Evolutionary conservation across 1,140 invertebrate species (phyloP).

Genomic region (Lucilia cuprina): DNA sequence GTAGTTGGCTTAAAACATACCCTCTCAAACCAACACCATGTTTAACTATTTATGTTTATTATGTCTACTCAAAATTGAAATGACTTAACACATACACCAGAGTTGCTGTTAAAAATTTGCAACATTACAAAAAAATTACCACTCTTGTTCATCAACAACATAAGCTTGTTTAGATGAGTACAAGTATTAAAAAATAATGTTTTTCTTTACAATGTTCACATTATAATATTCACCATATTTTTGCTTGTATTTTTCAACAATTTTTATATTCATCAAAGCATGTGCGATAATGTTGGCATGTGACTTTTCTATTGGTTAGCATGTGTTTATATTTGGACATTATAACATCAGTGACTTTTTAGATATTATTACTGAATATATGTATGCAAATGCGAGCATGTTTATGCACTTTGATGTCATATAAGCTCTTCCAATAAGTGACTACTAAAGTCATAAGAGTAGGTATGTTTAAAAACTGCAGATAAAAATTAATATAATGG

Average conservation of each 20-base stretch:
- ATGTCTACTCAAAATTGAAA: background rate
- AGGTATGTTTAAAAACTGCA: too few relatives aligned
- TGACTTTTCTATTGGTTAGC: background rate
- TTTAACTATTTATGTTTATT: background rate
- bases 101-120: background rate
- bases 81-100: background rate
- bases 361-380: background rate
- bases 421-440: background rate
- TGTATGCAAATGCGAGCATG: background rate
- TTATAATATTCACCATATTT: background rate
- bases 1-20: background rate
- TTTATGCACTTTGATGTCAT: background rate
- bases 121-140: background rate
- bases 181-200: background rate
- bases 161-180: background rate
- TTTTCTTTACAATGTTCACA: background rate
- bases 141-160: background rate
- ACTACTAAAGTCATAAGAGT: background rate
- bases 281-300: background rate
- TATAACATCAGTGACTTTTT: background rate
- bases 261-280: background rate
- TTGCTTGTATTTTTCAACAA: background rate
- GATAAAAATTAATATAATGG: too few relatives aligned
- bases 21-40: background rate
- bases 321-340: background rate